Evolutionary conservation across 2,888 invertebrate species (phyloP), one percentile per base, ranked within the genome.

Genomic region (Molorchus minor): DNA sequence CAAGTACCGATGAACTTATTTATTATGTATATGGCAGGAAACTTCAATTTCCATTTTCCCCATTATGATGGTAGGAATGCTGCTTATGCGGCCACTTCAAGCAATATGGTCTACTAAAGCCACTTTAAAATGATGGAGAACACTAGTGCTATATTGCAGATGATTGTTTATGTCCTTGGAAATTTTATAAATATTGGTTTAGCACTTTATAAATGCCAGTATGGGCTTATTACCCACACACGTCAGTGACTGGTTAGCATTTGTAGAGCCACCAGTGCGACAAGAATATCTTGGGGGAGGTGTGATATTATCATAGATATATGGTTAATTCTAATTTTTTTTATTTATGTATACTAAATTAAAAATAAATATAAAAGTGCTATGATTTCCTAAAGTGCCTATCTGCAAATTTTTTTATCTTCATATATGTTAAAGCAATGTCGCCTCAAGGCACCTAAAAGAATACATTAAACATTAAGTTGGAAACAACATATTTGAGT

Each of bases 51-150:
- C 98, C 0, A 98, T 99, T 73, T 98, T 99, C 75, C 99, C 99
- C 0, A 99, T 99, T 44, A 99, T 99, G 99, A 99, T 99, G 99
- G 97, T 99, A 5, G 98, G 97, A 38, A 99, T 99, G 99, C 86
- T 99, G 82, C 91, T 98, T 72, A 92, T 98, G 74, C 85, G 98
- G 62, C 98, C 98, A 1, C 88, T 98, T 19, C 98, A 98, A 82
- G 97, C 98, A 1, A 84, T 99, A 56, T 94, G 98, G 79, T 85
- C 94, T 0, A 92, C 96, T 30, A 91, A 91, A 75, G 88, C 90
- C 64, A 92, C 96, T 97, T 97, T 75, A 96, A 96, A 82, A 91
- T 94, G 86, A 94, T 97, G 53, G 96, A 96, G 81, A 96, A 96
- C 19, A 90, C 91, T 35, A 94, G 94, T 80, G 93, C 94, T 0